Base-by-base conservation (phyloP, 1,140 invertebrate species). In the Nebria ingens region DNA sequence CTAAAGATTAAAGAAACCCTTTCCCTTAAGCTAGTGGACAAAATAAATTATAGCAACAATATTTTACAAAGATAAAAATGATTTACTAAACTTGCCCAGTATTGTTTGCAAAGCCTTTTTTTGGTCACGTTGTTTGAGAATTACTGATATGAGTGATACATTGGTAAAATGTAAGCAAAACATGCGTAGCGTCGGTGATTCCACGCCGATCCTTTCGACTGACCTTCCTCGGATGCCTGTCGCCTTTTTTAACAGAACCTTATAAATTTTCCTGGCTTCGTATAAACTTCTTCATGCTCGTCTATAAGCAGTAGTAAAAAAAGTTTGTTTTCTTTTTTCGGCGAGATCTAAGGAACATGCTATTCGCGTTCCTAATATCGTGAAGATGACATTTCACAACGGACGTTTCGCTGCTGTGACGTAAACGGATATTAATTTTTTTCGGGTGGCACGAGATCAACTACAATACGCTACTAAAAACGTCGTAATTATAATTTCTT, bases 301-400 rank as follows among this genome's bases (percentile, higher is more conserved):
- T 45, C n/a, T n/a, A n/a, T n/a, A n/a, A n/a, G n/a, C n/a, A 45
- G 9, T 45, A 17, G 6, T 12, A 17, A 45, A 45, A 45, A 45
- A 45, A 45, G 9, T 45, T 45, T 45, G 40, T 45, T 45, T 45
- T 45, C 40, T 45, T 45, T 45, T 45, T 45, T 45, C 40, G 40
- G 40, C 9, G 17, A n/a, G n/a, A n/a, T 45, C 40, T 45, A 3
- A 45, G 40, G 40, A 45, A 45, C 40, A 45, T 17, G 40, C 40
- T 45, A 45, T 45, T 45, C 40, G 40, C 40, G 40, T 45, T 45
- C 40, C 40, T 45, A 45, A 45, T 45, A 45, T 45, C 40, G 17
- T 17, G 40, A 6, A 11, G 40, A 6, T 45, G 40, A 11, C 40
- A 17, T 6, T 45, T 45, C 17, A 17, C 40, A 4, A 4, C 40